A percentile compares a stretch with the other conserved stretches of the same genome.
These are phyloP conservation scores for Palaemon carinicauda DNA, from an alignment of 1,140 invertebrate genomes.

Conservation along the genomic window DNA sequence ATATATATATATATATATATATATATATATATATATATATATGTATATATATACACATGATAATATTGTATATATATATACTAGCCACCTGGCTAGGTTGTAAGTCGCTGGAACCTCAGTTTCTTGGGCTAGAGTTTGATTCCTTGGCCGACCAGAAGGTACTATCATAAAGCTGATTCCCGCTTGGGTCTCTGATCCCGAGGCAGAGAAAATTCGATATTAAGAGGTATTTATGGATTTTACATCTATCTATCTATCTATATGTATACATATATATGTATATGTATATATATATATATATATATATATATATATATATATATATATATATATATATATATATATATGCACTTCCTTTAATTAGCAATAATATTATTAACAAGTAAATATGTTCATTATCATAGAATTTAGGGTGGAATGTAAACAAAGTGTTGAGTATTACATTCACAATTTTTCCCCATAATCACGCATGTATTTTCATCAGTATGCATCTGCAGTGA, in stretches of 20 bases:
- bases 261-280: background rate
- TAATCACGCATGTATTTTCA: no score
- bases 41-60: conserved; percentile 6
- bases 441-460: no score
- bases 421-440: background rate
- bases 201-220: no score
- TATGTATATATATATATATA: background rate
- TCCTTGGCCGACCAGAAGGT: no score
- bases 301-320: conserved; percentile 21
- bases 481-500: no score
- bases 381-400: background rate
- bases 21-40: background rate
- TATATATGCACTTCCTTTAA: background rate
- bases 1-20: background rate
- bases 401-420: no score
- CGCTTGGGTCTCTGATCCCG: no score
- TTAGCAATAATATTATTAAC: background rate
- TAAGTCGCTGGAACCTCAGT: no score
- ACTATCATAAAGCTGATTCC: no score
- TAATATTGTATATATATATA: conserved; percentile 6
- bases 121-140: no score
- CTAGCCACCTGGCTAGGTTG: no score
- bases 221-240: background rate
- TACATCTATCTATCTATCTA: background rate
- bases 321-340: conserved; percentile 19